phyloP scores from a whole-genome alignment of 2,797 vertebrate species.

The Schizopygopsis pylzovi region DNA sequence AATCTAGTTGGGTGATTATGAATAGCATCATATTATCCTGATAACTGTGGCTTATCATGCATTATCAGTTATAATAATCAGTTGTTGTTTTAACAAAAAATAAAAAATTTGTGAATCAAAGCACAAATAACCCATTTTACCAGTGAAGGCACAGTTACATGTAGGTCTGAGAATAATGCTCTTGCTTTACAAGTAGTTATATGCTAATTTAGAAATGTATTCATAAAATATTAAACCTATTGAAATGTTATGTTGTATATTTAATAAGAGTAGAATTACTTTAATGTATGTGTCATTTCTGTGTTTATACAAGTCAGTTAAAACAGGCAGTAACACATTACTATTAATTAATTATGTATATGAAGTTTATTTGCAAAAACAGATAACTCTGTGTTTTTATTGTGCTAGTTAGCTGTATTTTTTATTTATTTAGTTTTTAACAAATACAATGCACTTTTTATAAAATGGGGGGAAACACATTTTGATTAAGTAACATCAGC shows the following conservation, averaged over 20 bases:
- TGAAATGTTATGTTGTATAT: not conserved
- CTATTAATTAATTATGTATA: too few species aligned
- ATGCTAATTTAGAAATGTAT: not conserved
- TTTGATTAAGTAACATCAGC: not conserved
- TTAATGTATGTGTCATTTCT: not conserved
- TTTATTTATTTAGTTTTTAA: too few species aligned
- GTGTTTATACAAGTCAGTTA: not conserved
- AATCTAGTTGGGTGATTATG: constrained; percentile 9
- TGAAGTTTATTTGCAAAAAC: too few species aligned
- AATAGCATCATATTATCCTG: constrained; percentile 7
- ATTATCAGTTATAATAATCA: constrained; percentile 3
- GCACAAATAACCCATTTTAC: not conserved
- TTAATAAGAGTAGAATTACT: not conserved
- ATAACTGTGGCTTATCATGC: not conserved
- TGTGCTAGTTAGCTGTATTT: too few species aligned
- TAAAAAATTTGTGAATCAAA: not conserved
- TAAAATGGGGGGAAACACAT: not conserved
- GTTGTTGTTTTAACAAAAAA: not conserved
- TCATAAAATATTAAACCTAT: not conserved
- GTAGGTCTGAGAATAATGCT: not conserved
- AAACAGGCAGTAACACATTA: not conserved
- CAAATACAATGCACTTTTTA: not conserved
- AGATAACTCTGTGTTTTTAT: too few species aligned
- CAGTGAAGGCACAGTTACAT: not conserved
- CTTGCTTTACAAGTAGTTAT: not conserved